Evolutionary conservation across 2,797 vertebrate species (phyloP).

Genomic region (Triplophysa yarkandensis): DNA sequence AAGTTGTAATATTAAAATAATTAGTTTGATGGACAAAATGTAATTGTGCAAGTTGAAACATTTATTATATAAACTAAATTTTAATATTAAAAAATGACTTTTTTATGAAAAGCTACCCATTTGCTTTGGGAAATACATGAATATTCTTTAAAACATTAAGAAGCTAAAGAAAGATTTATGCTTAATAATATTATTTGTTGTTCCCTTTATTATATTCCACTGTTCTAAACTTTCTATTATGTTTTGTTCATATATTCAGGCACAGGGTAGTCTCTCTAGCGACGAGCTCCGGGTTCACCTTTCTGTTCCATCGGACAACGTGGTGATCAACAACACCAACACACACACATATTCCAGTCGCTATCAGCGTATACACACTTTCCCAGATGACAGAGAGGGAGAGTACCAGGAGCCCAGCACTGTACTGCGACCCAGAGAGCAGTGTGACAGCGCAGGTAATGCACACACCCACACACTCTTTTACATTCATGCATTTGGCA

Average conservation of each 20-base stretch:
- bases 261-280: slow-evolving; percentile 84
- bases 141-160: too few relatives aligned
- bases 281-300: slow-evolving; percentile 90
- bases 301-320: slow-evolving; percentile 86
- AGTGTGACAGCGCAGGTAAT: slow-evolving; percentile 78
- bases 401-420: slow-evolving; percentile 88
- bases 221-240: too few relatives aligned
- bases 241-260: slow-evolving; percentile 69
- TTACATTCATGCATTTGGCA: not conserved
- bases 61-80: too few relatives aligned
- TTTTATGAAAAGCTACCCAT: too few relatives aligned
- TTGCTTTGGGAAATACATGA: too few relatives aligned
- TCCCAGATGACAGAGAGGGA: slow-evolving; percentile 75
- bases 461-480: slow-evolving; percentile 2
- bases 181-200: too few relatives aligned
- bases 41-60: too few relatives aligned
- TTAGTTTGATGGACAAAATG: too few relatives aligned
- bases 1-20: too few relatives aligned
- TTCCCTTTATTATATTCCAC: too few relatives aligned
- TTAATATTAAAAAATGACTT: too few relatives aligned
- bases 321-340: slow-evolving; percentile 96
- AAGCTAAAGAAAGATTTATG: too few relatives aligned
- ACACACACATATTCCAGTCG: slow-evolving; percentile 85
- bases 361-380: slow-evolving; percentile 85
- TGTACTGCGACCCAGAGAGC: slow-evolving; percentile 74